These are phyloP conservation scores for Synanthedon tipuliformis DNA, from an alignment of 2,888 invertebrate species.

Conservation along the genomic window DNA sequence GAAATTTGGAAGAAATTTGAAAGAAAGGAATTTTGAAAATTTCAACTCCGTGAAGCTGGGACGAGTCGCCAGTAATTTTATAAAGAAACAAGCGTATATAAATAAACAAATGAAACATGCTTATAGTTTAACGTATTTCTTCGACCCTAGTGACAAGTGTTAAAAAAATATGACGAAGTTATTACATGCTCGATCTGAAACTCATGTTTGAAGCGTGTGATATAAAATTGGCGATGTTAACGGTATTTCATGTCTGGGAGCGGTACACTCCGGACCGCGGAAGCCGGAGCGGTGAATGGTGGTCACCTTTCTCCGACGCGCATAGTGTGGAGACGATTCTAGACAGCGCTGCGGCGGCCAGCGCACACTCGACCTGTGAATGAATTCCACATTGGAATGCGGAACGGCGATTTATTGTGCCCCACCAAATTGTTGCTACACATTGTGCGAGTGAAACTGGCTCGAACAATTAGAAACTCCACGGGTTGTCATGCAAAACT, in stretches of 20 bases:
- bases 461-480: constrained; percentile 39
- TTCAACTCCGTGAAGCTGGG: too few relatives aligned
- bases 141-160: too few relatives aligned
- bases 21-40: too few relatives aligned
- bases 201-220: constrained; percentile 6
- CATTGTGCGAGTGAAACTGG: constrained; percentile 42
- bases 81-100: too few relatives aligned
- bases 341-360: constrained; percentile 39
- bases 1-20: too few relatives aligned
- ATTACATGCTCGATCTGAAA: background rate
- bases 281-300: constrained; percentile 48
- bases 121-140: too few relatives aligned
- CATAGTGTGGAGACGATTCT: constrained; percentile 40
- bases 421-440: constrained; percentile 34
- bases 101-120: too few relatives aligned
- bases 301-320: constrained; percentile 68
- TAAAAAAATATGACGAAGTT: background rate
- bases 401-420: constrained; percentile 55
- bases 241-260: constrained; percentile 42
- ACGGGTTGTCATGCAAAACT: constrained; percentile 9
- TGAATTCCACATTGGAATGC: constrained; percentile 65
- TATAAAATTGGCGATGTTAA: constrained; percentile 28
- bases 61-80: too few relatives aligned
- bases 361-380: constrained; percentile 41
- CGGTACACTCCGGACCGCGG: constrained; percentile 30